Evolutionary conservation across 2,113 vertebrate species (phyloP).

Genomic region (Mormoops blainvillei): DNA sequence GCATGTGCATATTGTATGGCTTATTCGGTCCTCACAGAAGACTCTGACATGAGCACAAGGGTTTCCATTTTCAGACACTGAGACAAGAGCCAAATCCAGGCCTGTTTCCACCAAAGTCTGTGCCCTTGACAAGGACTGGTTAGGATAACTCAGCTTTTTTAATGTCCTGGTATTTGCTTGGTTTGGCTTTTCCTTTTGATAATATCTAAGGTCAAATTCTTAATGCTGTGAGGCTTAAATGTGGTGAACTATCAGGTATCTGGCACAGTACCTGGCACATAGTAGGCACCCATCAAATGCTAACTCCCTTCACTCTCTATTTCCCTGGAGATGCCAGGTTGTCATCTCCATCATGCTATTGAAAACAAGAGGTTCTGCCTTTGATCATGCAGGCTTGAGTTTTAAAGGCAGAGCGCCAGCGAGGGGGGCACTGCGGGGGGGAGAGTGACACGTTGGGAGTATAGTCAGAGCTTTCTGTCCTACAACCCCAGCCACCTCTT

Average conservation of each 20-base stretch:
- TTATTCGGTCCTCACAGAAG: background rate
- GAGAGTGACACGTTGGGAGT: background rate
- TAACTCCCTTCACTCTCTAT: background rate
- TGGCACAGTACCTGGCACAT: background rate
- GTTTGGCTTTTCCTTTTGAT: constrained; percentile 9
- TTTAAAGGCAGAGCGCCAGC: background rate
- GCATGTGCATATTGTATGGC: too few species aligned
- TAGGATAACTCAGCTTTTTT: background rate
- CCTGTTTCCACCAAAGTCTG: background rate
- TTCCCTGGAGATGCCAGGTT: background rate
- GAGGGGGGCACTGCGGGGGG: background rate
- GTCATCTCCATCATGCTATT: background rate
- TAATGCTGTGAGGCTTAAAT: background rate
- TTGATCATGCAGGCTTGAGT: background rate
- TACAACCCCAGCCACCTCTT: background rate
- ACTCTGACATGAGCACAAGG: background rate
- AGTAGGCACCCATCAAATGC: background rate
- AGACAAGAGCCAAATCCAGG: background rate
- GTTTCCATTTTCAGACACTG: background rate
- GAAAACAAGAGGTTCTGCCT: background rate
- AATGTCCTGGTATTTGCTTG: constrained; percentile 23
- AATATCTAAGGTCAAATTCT: background rate
- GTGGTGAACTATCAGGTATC: background rate
- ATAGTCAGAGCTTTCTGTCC: background rate
- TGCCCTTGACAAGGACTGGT: background rate